Base-by-base conservation (phyloP, 2,797 vertebrate genomes). In the Vespertilio murinus region DNA sequence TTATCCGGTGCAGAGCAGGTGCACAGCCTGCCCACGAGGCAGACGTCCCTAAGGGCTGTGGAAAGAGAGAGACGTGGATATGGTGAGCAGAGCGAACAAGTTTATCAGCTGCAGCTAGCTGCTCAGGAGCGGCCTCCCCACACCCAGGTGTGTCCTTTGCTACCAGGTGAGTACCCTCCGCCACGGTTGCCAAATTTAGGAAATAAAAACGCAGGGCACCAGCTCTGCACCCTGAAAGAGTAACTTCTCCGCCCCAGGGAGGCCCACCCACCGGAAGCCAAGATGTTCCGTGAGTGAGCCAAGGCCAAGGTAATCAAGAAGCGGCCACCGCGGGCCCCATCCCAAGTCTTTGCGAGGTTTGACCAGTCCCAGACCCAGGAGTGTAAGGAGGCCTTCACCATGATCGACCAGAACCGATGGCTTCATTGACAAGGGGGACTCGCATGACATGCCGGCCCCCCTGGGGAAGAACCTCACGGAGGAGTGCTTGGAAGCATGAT, bases 361-460 rank as follows among this genome's bases (percentile, higher is more conserved):
- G 99, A 99, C 97, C 99, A 99, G 98, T 99, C 99, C 0, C 99
- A 99, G 98, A 99, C 99, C 98, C 99, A 99, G 97, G 99, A 99
- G 98, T 99, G 99, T 97, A 99, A 99, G 97, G 99, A 99, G 97
- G 99, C 99, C n/a, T 99, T 99, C 98, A 99, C 99, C 98, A 99
- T 99, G 99, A 99, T 99, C 0, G 99, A 99, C 98, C 99, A 99
- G 98, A 99, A 99, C 98, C 98, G 99, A 99, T 0, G 99, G 99
- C n/a, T 99, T 99, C 98, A 99, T 99, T 0, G 99, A 99, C 98
- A 99, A 99, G 97, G 99, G 99, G 97, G 99, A 99, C 93, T 98
- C 99, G 94, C 99, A 99, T 0, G 99, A 99, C 98, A 99, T 99
- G 99, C 97, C 99, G 97, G 99, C 99, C 30, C 99, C 99, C 6